Base-by-base conservation (phyloP, 2,888 invertebrate genomes). In the Polydrusus pterygomalis region DNA sequence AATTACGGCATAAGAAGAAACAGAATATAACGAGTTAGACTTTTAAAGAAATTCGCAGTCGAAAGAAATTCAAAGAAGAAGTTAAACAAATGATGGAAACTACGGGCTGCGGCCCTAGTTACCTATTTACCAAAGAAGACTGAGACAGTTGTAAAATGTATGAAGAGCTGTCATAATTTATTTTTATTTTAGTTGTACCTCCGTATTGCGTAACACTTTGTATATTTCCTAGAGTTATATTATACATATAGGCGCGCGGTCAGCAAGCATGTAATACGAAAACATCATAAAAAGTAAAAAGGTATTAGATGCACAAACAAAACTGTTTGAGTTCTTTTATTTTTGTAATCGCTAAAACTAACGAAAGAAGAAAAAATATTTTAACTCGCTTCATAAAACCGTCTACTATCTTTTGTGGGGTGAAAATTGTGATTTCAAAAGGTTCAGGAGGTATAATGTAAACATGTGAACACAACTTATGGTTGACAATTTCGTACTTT, bases 81-180 rank as follows among this genome's bases (percentile, higher is more conserved):
- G 43, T 62, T 68, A 17, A 18, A 15, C 45, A 34, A 34, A 9
- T 34, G 34, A 78, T 79, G 80, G 81, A 79, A 82, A 81, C 81
- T 74, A 75, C 74, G 80, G 81, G 78, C 78, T 77, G 34, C 78
- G 78, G 82, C 86, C 86, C 87, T 83, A 87, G 89, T 89, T 89
- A 89, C 89, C 89, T 82, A 83, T 77, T 87, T 88, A 89, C 89
- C 89, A 90, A 90, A 90, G 89, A 90, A 90, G 90, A 89, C 89
- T 90, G 89, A 89, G 84, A 80, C 85, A 86, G 85, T 83, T 82
- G 82, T 80, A 82, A 81, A 77, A 82, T 81, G 80, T 80, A 82
- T 78, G 79, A 79, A 77, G 74, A 64, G 75, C 77, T 77, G 77
- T 77, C 77, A 70, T 77, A 77, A 77, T 65, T 77, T 77, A 77